A percentile compares a stretch with the other conserved stretches of the same genome.
Conservation (phyloP, 2,797 vertebrate species). For the Catostomus latipinnis region DNA sequence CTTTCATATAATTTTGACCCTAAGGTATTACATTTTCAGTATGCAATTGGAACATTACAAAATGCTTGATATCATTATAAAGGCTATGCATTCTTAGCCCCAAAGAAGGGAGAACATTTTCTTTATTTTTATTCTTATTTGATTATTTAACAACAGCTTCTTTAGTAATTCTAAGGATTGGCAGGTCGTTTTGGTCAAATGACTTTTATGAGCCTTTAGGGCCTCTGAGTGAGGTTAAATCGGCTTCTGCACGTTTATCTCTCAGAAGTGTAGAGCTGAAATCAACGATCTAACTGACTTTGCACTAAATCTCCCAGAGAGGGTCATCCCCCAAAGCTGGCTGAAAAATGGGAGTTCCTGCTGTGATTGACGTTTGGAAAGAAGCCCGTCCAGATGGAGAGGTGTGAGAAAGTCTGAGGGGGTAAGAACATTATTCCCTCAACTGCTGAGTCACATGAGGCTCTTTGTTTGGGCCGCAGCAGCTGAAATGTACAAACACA, state of each 20-base stretch:
- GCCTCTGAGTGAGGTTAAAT: constrained; percentile 19
- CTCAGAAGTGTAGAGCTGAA: constrained; percentile 32
- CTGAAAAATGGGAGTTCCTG: constrained; percentile 64
- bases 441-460: constrained; percentile 67
- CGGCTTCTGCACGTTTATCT: constrained; percentile 5
- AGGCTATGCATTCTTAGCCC: neutral
- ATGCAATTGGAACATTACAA: neutral
- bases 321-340: constrained; percentile 58
- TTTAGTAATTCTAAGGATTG: neutral
- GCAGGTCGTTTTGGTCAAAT: neutral
- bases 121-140: neutral
- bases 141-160: neutral
- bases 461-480: constrained; percentile 62
- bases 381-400: constrained; percentile 74
- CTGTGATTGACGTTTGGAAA: constrained; percentile 70
- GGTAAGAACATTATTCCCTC: constrained; percentile 55
- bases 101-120: neutral
- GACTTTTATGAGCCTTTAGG: constrained; percentile 10
- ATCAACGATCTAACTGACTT: constrained; percentile 54
- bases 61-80: neutral
- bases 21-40: neutral
- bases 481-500: constrained; percentile 67
- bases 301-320: constrained; percentile 54
- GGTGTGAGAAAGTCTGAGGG: constrained; percentile 69
- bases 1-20: neutral